A percentile compares a stretch with the other conserved stretches of the same genome.
These are phyloP conservation scores for Macrobrachium nipponense DNA, from an alignment of 1,140 invertebrate genomes.

Conservation along the genomic window DNA sequence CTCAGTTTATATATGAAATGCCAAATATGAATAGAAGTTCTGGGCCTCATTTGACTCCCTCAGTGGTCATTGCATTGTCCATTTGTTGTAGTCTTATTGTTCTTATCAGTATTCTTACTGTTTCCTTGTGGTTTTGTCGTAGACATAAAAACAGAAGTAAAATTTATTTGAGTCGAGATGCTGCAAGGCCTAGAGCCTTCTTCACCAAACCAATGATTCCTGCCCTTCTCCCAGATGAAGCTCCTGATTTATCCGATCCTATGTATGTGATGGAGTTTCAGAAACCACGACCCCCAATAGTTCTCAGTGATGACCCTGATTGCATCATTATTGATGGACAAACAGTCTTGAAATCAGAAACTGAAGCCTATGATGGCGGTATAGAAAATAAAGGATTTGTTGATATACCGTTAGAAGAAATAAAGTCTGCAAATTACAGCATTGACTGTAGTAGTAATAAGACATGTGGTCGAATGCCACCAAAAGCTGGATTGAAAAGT, in stretches of 20 bases:
- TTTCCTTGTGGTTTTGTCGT: slow-evolving; percentile 36
- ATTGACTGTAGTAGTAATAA: background rate
- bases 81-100: slow-evolving; percentile 37
- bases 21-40: slow-evolving; percentile 9
- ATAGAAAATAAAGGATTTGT: slow-evolving; percentile 36
- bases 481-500: slow-evolving; percentile 21
- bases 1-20: slow-evolving; percentile 35
- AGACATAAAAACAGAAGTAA: slow-evolving; percentile 46
- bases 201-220: slow-evolving; percentile 54
- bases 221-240: slow-evolving; percentile 36
- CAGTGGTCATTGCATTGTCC: slow-evolving; percentile 44
- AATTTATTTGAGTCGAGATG: slow-evolving; percentile 47
- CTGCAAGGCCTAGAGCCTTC: slow-evolving; percentile 45
- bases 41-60: slow-evolving; percentile 7
- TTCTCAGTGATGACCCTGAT: slow-evolving; percentile 33
- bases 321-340: slow-evolving; percentile 26
- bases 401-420: slow-evolving; percentile 24
- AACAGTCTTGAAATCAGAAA: background rate
- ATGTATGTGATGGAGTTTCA: slow-evolving; percentile 41
- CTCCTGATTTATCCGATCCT: background rate
- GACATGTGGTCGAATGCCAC: slow-evolving; percentile 18
- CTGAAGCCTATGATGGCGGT: background rate
- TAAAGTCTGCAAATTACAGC: background rate
- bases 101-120: slow-evolving; percentile 1
- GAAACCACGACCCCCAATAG: slow-evolving; percentile 36